Evolutionary conservation across 2,888 invertebrate species (phyloP), one percentile per base, ranked within the genome.

Genomic region (Macrosoma leucophasiata): DNA sequence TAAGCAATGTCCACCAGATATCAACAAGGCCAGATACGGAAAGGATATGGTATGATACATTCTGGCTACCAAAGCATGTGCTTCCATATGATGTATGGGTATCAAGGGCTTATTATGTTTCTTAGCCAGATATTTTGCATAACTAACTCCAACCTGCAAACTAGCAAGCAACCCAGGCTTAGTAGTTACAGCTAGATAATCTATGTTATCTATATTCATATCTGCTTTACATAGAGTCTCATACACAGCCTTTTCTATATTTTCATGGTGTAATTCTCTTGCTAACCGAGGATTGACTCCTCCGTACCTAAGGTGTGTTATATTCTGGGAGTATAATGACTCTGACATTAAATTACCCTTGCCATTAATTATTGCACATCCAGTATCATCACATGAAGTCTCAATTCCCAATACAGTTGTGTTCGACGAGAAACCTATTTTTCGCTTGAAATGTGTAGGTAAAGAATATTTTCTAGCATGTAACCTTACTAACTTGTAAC

Each of bases 11-110:
- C 97, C 98, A 24, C 98, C 98, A 55, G 97, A 98, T 48, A 96
- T 90, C 13, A 98, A 82, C 13, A 98, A 81, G 23, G 93, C 93
- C 37, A 98, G 75, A 73, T 92, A 98, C 13, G 98, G 98, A 82
- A 93, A 97, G 35, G 90, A 79, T 29, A 96, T 77, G 47, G 88
- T 59, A 52, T 88, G 49, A 45, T 65, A 81, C 89, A 97, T 90
- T 62, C 97, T 87, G 12, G 90, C 91, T 9, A 94, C 94, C 36
- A 99, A 79, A 3, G 98, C 97, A 85, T 99, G 99, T 1, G 99
- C 98, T 85, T 98, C 93, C 99, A 99, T 99, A 57, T 99, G 99
- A 84, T 99, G 98, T 38, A 99, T 91, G 0, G 98, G 97, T 62
- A 99, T 94, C 43, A 98, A 78, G 0, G 96, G 96, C 65, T 92